Percentiles rank a stretch among this genome's conserved stretches.
phyloP scores from a whole-genome alignment of 2,797 vertebrate genomes.

The Pangasius macronema region DNA sequence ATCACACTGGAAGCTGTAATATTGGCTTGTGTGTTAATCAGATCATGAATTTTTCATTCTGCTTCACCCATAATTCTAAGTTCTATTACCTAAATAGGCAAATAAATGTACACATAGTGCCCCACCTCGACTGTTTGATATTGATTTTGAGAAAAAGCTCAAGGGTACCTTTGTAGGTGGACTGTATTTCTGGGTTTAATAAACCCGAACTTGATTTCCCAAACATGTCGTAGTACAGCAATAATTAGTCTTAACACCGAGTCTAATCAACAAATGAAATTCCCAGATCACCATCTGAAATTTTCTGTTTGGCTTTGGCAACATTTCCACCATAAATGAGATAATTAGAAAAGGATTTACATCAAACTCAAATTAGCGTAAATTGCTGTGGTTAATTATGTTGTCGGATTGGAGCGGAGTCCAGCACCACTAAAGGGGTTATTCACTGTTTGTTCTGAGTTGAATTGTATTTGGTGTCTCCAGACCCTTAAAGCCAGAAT shows the following conservation, averaged over 20 bases:
- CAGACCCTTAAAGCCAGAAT: background rate
- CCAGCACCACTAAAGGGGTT: background rate
- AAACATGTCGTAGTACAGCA: constrained; percentile 28
- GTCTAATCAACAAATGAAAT: constrained; percentile 24
- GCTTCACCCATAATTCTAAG: background rate
- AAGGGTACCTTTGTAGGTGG: background rate
- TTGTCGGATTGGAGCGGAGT: background rate
- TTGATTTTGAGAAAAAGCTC: constrained; percentile 23
- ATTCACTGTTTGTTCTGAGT: constrained; percentile 15
- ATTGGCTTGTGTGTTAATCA: background rate
- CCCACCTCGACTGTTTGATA: constrained; percentile 13
- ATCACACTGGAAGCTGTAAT: constrained; percentile 1
- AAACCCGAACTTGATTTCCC: constrained; percentile 36
- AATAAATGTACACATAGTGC: background rate
- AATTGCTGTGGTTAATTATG: constrained; percentile 19
- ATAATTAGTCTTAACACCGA: constrained; percentile 15
- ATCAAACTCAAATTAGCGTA: constrained; percentile 33
- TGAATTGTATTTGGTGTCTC: constrained; percentile 1
- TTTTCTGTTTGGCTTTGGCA: constrained; percentile 12
- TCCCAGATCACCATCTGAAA: constrained; percentile 30
- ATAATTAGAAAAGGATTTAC: constrained; percentile 28
- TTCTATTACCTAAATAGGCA: background rate
- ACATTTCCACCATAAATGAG: constrained; percentile 20
- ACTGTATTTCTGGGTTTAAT: constrained; percentile 22
- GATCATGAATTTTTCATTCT: background rate